Percentiles rank a stretch among this genome's conserved stretches.
Conservation (phyloP, 2,113 vertebrate species). For the Caranx ignobilis region DNA sequence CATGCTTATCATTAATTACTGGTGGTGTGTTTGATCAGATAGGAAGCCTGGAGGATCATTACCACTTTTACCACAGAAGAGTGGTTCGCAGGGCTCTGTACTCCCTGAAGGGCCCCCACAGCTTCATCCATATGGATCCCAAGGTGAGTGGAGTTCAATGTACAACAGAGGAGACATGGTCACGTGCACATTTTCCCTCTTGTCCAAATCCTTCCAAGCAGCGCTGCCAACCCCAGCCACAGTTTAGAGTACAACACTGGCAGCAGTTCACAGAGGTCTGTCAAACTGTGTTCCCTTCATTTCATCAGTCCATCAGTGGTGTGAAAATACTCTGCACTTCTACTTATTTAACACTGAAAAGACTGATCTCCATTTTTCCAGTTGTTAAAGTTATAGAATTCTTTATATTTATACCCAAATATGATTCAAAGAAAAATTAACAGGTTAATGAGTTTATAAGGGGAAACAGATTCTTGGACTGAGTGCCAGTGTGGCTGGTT, state of each 20-base stretch:
- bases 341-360: neutral
- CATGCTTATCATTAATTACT: neutral
- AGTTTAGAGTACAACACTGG: slow-evolving; percentile 1
- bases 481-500: too few relatives aligned
- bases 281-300: neutral
- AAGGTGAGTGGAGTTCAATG: slow-evolving; percentile 84
- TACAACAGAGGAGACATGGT: neutral
- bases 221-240: neutral
- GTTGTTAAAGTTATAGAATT: neutral
- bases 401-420: too few relatives aligned
- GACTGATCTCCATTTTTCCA: neutral
- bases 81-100: slow-evolving; percentile 89
- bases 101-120: slow-evolving; percentile 87
- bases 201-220: neutral
- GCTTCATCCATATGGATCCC: slow-evolving; percentile 93
- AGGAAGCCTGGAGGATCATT: slow-evolving; percentile 91
- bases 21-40: slow-evolving; percentile 85
- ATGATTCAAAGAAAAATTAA: too few relatives aligned
- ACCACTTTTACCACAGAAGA: slow-evolving; percentile 94
- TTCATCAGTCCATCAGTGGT: neutral
- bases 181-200: neutral
- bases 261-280: slow-evolving; percentile 17
- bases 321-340: neutral
- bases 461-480: too few relatives aligned
- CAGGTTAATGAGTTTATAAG: too few relatives aligned